phyloP scores from a whole-genome alignment of 2,113 vertebrate species.

The Copsychus sechellarum region DNA sequence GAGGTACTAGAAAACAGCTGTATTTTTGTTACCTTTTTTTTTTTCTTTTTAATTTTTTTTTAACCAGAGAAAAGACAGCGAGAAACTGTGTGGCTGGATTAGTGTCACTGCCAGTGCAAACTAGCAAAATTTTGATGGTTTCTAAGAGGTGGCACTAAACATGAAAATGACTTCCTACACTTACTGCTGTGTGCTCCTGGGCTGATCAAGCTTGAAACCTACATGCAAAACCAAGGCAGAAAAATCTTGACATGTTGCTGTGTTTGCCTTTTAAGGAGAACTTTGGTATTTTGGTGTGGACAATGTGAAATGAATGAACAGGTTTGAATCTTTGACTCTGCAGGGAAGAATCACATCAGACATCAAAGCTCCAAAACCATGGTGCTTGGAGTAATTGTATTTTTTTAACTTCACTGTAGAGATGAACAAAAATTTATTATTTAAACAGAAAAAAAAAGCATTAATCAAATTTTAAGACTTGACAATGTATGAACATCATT shows the following conservation, averaged over 20 bases:
- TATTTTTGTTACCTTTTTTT: background rate
- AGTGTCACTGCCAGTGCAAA: background rate
- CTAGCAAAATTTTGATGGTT: background rate
- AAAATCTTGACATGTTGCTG: background rate
- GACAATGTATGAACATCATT: background rate
- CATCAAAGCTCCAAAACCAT: background rate
- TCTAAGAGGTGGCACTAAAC: background rate
- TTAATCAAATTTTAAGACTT: background rate
- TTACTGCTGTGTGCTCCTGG: background rate
- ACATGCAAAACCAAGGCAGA: constrained; percentile 3
- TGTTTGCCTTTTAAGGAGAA: constrained; percentile 9
- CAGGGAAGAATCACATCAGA: background rate
- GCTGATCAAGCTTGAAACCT: constrained; percentile 38
- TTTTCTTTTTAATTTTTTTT: background rate
- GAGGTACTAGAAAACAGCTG: background rate
- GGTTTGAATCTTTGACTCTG: background rate
- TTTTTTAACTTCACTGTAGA: background rate
- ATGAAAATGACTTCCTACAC: background rate
- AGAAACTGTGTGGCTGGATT: background rate
- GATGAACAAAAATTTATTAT: background rate
- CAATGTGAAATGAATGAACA: background rate
- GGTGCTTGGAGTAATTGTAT: background rate
- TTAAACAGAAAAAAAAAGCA: background rate
- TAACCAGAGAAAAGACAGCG: background rate
- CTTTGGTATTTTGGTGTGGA: background rate